A percentile compares a stretch with the other conserved stretches of the same genome.
Conservation (phyloP, 2,113 vertebrate species). For the Semicossyphus pulcher region DNA sequence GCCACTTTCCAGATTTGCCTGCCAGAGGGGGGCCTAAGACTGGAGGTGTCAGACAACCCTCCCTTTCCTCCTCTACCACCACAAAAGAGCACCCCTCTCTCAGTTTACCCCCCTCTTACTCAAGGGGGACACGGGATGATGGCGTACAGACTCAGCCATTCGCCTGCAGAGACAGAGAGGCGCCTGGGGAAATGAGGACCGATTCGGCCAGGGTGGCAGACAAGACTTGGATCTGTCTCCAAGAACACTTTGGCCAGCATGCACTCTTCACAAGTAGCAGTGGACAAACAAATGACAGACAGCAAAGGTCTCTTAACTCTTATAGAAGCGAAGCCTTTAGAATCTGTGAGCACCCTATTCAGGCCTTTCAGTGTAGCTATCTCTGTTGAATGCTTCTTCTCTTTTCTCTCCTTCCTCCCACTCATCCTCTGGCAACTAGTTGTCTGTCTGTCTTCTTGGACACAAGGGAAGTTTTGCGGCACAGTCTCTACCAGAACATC, state of each 20-base stretch:
- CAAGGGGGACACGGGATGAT: slow-evolving; percentile 8
- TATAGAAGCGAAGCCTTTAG: slow-evolving; percentile 32
- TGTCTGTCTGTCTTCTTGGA: slow-evolving; percentile 26
- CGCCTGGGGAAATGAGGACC: slow-evolving; percentile 55
- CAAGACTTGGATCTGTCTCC: slow-evolving; percentile 46
- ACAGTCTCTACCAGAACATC: slow-evolving; percentile 19
- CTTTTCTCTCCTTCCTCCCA: slow-evolving; percentile 31
- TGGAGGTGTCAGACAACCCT: slow-evolving; percentile 35
- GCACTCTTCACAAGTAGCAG: slow-evolving; percentile 40
- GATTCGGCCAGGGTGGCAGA: slow-evolving; percentile 34
- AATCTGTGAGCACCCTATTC: slow-evolving; percentile 29
- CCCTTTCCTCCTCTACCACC: slow-evolving; percentile 21
- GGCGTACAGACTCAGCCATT: slow-evolving; percentile 46
- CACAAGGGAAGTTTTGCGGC: slow-evolving; percentile 15
- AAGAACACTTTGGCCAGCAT: slow-evolving; percentile 30
- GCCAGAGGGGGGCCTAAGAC: slow-evolving; percentile 27
- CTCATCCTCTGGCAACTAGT: slow-evolving; percentile 28
- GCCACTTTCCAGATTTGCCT: slow-evolving; percentile 32
- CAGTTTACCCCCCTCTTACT: slow-evolving; percentile 39
- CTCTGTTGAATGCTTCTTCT: slow-evolving; percentile 39
- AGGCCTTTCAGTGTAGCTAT: slow-evolving; percentile 31
- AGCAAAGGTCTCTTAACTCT: slow-evolving; percentile 46
- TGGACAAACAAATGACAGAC: slow-evolving; percentile 34
- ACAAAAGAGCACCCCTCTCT: slow-evolving; percentile 50
- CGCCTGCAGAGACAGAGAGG: slow-evolving; percentile 62